Evolutionary conservation across 2,797 vertebrate genomes (phyloP).

Genomic region (Pangasius djambal): DNA sequence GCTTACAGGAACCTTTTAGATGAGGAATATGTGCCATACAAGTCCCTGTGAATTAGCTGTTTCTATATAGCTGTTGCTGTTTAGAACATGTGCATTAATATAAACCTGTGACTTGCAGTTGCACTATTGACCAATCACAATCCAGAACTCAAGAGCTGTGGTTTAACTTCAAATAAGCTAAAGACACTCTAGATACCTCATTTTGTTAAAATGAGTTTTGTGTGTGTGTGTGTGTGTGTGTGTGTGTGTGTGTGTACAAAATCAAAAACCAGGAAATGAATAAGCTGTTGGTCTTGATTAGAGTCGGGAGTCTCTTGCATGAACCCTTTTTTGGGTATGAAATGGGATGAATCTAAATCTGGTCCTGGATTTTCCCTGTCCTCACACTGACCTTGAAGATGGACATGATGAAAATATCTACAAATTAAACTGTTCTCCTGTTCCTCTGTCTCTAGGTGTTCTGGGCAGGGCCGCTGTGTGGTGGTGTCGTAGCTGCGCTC

Average conservation of each 20-base stretch:
- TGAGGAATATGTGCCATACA: neutral
- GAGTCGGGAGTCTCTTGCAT: neutral
- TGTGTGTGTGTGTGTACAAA: too few species aligned
- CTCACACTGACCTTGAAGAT: neutral
- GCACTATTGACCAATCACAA: neutral
- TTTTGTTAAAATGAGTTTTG: too few species aligned
- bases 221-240: too few species aligned
- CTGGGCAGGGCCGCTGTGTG: conserved; percentile 81
- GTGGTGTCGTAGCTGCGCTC: conserved; percentile 72
- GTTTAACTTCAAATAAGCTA: neutral
- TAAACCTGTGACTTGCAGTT: neutral
- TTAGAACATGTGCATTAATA: neutral
- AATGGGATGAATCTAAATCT: neutral
- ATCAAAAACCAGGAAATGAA: neutral
- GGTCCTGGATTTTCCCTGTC: neutral
- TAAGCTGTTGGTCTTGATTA: neutral
- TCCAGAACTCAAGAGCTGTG: neutral
- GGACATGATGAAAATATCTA: neutral
- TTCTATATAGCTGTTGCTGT: too few species aligned
- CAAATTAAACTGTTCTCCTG: neutral
- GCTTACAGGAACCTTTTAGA: neutral
- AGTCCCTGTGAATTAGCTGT: neutral
- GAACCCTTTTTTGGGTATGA: too few species aligned
- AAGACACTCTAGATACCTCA: too few species aligned
- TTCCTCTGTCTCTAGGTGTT: conserved; percentile 63